Evolutionary conservation across 2,888 invertebrate genomes (phyloP).

Genomic region (Merodon equestris): DNA sequence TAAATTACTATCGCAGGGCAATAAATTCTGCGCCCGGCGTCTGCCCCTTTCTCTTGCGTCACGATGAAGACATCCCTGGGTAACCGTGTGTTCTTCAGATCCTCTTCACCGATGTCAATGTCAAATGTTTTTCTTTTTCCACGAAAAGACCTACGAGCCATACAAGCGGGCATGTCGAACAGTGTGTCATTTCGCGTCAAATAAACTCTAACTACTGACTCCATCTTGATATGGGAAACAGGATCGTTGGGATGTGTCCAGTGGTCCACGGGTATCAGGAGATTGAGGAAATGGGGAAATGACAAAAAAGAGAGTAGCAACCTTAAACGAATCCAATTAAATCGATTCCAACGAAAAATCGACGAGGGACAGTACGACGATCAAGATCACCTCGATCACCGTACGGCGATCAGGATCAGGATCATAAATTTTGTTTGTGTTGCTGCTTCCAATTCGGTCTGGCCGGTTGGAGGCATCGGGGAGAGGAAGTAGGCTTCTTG

Average conservation of each 20-base stretch:
- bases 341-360: slow-evolving; percentile 59
- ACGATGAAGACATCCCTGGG: slow-evolving; percentile 30
- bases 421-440: slow-evolving; percentile 60
- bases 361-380: slow-evolving; percentile 39
- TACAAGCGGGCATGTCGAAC: slow-evolving; percentile 22
- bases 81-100: not conserved
- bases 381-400: slow-evolving; percentile 45
- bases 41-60: not conserved
- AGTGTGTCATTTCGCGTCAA: slow-evolving; percentile 57
- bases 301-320: slow-evolving; percentile 26
- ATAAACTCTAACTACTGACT: slow-evolving; percentile 39
- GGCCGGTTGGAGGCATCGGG: not conserved
- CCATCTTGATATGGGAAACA: slow-evolving; percentile 44
- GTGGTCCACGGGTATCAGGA: too few relatives aligned
- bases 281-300: not conserved
- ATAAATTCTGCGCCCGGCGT: slow-evolving; percentile 39
- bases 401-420: slow-evolving; percentile 50
- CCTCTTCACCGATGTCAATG: slow-evolving; percentile 26
- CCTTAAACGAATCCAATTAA: slow-evolving; percentile 63
- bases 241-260: slow-evolving; percentile 27
- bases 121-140: slow-evolving; percentile 48
- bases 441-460: slow-evolving; percentile 23
- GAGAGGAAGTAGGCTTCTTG: not conserved
- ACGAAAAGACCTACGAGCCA: slow-evolving; percentile 20
- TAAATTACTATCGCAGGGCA: slow-evolving; percentile 51